Evolutionary conservation across 2,797 vertebrate genomes (phyloP).

Genomic region (Phoeniculus purpureus): DNA sequence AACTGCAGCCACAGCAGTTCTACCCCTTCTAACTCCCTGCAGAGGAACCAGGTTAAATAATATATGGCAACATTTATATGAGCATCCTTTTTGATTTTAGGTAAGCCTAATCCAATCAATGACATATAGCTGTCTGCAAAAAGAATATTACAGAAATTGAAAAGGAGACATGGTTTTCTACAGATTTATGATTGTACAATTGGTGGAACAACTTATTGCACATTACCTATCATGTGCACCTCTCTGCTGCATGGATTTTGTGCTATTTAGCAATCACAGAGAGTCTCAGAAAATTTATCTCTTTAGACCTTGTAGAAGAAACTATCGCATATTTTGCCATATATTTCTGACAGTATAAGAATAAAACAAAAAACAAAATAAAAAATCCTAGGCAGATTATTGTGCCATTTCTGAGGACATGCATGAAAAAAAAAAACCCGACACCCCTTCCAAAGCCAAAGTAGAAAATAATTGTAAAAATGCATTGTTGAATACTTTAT

Average conservation of each 20-base stretch:
- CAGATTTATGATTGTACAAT: background rate
- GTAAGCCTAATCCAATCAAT: background rate
- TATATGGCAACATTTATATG: background rate
- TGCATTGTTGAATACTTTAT: background rate
- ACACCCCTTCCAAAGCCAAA: background rate
- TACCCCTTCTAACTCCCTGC: background rate
- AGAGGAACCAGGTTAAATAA: background rate
- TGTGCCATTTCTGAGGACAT: background rate
- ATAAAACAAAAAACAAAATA: background rate
- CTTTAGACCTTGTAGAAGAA: background rate
- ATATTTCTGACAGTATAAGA: background rate
- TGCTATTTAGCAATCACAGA: background rate
- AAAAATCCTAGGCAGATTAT: background rate
- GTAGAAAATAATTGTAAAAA: background rate
- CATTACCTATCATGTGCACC: background rate
- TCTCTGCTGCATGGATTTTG: background rate
- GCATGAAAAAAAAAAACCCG: background rate
- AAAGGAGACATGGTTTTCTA: background rate
- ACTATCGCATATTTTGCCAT: background rate
- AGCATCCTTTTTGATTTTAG: background rate
- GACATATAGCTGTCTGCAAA: background rate
- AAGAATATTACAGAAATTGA: background rate
- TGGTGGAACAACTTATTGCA: background rate
- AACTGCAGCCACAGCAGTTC: constrained; percentile 43
- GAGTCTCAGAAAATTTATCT: background rate